Evolutionary conservation across 2,797 vertebrate genomes (phyloP).

Genomic region (Anguilla marmorata): DNA sequence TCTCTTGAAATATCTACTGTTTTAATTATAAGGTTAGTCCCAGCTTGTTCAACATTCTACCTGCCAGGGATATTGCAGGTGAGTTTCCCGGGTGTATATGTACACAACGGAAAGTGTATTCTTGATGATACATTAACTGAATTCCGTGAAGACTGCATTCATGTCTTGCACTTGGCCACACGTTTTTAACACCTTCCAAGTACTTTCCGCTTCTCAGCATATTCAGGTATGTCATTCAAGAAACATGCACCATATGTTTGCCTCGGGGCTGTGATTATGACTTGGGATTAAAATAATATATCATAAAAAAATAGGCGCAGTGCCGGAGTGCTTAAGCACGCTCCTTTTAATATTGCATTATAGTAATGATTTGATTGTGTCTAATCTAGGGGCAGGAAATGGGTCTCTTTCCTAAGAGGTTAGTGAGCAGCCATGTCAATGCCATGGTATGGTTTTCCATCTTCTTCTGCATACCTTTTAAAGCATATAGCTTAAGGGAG

Average conservation of each 20-base stretch:
- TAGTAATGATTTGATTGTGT: conserved; percentile 17
- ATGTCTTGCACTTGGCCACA: neutral
- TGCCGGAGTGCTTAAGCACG: neutral
- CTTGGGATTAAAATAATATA: conserved; percentile 21
- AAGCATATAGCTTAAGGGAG: conserved; percentile 16
- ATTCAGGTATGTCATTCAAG: neutral
- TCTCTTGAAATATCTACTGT: neutral
- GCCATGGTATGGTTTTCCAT: neutral
- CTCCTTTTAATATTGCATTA: conserved; percentile 8
- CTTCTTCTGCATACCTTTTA: neutral
- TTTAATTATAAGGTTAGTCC: neutral
- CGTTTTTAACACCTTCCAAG: neutral
- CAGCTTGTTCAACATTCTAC: neutral
- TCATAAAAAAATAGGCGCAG: neutral
- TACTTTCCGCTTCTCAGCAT: neutral
- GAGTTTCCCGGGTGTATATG: neutral
- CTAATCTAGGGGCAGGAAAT: conserved; percentile 15
- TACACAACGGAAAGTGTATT: neutral
- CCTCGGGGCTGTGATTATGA: conserved; percentile 13
- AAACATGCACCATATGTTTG: conserved; percentile 7
- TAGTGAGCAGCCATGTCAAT: neutral
- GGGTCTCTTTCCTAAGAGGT: neutral
- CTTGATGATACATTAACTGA: neutral
- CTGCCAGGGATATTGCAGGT: neutral
- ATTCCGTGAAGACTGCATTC: neutral